A percentile compares a stretch with the other conserved stretches of the same genome.
phyloP scores from a whole-genome alignment of 2,888 invertebrate genomes.

The Anoplius nigerrimus region DNA sequence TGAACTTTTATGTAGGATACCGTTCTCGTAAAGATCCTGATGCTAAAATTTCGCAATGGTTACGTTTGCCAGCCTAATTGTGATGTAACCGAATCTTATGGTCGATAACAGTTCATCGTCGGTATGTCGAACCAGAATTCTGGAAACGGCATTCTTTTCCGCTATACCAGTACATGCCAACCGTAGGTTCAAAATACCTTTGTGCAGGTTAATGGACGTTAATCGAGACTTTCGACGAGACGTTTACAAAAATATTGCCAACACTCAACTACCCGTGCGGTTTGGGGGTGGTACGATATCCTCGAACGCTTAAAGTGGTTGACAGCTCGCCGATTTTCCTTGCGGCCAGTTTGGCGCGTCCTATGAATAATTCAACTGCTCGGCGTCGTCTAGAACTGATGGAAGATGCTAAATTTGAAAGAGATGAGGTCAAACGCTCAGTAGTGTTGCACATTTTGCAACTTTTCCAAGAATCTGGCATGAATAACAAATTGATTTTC shows the following conservation, averaged over 20 bases:
- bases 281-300: not conserved
- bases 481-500: no score
- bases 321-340: constrained; percentile 37
- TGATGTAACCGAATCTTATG: no score
- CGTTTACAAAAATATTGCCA: not conserved
- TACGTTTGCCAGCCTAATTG: no score
- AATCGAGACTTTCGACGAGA: not conserved
- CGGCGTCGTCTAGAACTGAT: not conserved
- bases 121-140: not conserved
- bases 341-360: constrained; percentile 12
- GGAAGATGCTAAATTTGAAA: constrained; percentile 53
- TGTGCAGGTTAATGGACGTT: not conserved
- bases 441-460: no score
- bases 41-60: no score
- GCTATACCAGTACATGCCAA: not conserved
- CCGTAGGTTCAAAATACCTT: not conserved
- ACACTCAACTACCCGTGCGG: not conserved
- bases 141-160: not conserved
- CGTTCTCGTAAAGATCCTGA: no score
- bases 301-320: constrained; percentile 12
- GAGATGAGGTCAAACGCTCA: constrained; percentile 48
- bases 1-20: no score
- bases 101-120: no score
- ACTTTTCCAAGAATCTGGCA: no score
- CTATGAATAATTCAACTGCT: constrained; percentile 49